phyloP scores from a whole-genome alignment of 2,113 vertebrate genomes.

The Austrofundulus limnaeus region DNA sequence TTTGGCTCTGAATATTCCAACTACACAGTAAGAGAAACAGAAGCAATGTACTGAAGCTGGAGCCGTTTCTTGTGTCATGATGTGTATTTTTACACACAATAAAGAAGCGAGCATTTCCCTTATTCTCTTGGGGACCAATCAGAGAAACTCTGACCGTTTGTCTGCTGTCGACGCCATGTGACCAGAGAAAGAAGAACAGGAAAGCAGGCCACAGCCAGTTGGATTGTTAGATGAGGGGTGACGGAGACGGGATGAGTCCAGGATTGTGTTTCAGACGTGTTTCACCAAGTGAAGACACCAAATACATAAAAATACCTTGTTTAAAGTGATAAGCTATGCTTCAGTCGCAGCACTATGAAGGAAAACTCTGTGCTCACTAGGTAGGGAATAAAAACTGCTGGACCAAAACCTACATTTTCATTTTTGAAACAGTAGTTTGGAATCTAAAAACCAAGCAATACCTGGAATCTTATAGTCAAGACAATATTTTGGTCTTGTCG shows the following conservation, averaged over 20 bases:
- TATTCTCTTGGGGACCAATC: conserved; percentile 55
- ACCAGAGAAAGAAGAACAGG: conserved; percentile 15
- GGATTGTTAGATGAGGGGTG: conserved; percentile 10
- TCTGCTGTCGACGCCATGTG: conserved; percentile 28
- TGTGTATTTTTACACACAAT: conserved; percentile 38
- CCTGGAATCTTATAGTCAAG: not conserved
- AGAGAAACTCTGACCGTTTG: conserved; percentile 36
- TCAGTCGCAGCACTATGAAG: conserved; percentile 66
- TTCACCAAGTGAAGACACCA: no score
- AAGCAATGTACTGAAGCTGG: not conserved
- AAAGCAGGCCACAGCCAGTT: not conserved
- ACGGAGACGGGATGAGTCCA: conserved; percentile 26
- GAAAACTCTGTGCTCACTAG: conserved; percentile 29
- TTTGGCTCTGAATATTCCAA: conserved; percentile 23
- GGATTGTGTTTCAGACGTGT: conserved; percentile 43
- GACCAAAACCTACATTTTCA: conserved; percentile 38
- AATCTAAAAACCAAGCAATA: not conserved
- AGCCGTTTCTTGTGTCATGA: conserved; percentile 24
- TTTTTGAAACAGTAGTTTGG: conserved; percentile 19
- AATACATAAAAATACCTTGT: no score
- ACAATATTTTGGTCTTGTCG: no score
- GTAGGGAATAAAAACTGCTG: conserved; percentile 38
- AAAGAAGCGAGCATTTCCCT: conserved; percentile 23
- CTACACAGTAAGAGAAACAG: conserved; percentile 23
- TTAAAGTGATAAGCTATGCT: conserved; percentile 58